Evolutionary conservation across 2,888 invertebrate genomes (phyloP).

Genomic region (Stratiomys singularior): DNA sequence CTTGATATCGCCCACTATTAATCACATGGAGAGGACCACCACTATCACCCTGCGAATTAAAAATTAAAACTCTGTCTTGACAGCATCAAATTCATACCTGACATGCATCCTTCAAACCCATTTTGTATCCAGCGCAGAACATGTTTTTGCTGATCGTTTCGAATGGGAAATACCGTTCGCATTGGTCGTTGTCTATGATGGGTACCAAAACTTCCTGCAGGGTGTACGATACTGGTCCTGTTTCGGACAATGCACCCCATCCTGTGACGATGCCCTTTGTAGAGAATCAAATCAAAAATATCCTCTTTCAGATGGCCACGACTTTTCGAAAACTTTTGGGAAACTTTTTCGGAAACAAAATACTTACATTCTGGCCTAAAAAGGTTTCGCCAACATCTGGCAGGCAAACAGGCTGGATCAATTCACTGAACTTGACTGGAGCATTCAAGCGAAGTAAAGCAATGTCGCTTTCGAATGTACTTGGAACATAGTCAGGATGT

Average conservation of each 20-base stretch:
- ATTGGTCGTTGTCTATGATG: conserved; percentile 72
- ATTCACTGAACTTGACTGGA: conserved; percentile 69
- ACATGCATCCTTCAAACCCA: conserved; percentile 63
- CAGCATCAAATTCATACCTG: conserved; percentile 54
- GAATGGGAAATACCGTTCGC: conserved; percentile 62
- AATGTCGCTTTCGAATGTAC: conserved; percentile 85
- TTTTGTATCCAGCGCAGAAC: conserved; percentile 62
- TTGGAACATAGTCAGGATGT: conserved; percentile 76
- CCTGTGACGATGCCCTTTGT: conserved; percentile 73
- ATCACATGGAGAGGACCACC: conserved; percentile 62
- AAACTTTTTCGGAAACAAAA: no score
- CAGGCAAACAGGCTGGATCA: conserved; percentile 81
- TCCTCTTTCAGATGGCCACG: conserved; percentile 51
- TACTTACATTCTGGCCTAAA: conserved; percentile 59
- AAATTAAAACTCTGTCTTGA: neutral
- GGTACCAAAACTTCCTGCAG: conserved; percentile 82
- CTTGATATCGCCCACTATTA: conserved; percentile 51
- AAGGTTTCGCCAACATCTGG: conserved; percentile 68
- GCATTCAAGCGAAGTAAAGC: conserved; percentile 77
- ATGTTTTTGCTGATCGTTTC: conserved; percentile 62
- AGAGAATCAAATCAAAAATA: conserved; percentile 68
- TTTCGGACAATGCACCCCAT: conserved; percentile 81
- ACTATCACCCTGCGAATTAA: conserved; percentile 59
- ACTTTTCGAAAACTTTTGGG: neutral
- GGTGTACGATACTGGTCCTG: conserved; percentile 75